Conservation (phyloP, 2,113 vertebrate genomes). For the Myotis davidii region DNA sequence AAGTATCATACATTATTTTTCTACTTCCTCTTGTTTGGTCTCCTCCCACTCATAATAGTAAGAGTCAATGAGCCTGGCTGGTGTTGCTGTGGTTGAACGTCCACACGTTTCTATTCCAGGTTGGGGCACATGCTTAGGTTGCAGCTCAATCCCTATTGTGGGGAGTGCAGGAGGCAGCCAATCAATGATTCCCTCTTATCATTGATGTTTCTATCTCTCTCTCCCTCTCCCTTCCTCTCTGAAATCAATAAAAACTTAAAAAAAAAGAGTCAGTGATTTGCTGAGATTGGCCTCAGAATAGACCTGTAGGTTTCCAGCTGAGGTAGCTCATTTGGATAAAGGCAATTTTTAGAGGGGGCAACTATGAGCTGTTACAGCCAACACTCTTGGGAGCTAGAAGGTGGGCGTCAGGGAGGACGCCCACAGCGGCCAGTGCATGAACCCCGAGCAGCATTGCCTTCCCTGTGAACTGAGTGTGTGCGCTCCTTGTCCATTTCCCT, state of each 20-base stretch:
- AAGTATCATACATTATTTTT: neutral
- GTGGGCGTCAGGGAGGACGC: fast-evolving
- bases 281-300: neutral
- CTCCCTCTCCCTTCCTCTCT: too few relatives aligned
- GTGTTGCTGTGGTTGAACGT: too few relatives aligned
- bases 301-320: neutral
- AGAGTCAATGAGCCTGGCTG: too few relatives aligned
- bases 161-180: too few relatives aligned
- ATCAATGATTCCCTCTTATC: too few relatives aligned
- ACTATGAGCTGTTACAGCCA: neutral
- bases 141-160: too few relatives aligned
- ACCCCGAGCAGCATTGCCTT: neutral
- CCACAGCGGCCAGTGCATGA: fast-evolving
- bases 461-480: neutral
- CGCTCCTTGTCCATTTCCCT: neutral
- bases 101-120: too few relatives aligned
- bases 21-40: neutral
- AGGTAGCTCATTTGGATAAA: neutral
- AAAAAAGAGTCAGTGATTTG: neutral
- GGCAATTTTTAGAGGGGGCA: neutral
- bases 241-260: too few relatives aligned
- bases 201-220: too few relatives aligned
- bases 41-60: neutral
- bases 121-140: too few relatives aligned
- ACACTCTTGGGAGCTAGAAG: neutral